Evolutionary conservation across 2,797 vertebrate genomes (phyloP), one percentile per base, ranked within the genome.

Genomic region (Gastrophryne carolinensis): DNA sequence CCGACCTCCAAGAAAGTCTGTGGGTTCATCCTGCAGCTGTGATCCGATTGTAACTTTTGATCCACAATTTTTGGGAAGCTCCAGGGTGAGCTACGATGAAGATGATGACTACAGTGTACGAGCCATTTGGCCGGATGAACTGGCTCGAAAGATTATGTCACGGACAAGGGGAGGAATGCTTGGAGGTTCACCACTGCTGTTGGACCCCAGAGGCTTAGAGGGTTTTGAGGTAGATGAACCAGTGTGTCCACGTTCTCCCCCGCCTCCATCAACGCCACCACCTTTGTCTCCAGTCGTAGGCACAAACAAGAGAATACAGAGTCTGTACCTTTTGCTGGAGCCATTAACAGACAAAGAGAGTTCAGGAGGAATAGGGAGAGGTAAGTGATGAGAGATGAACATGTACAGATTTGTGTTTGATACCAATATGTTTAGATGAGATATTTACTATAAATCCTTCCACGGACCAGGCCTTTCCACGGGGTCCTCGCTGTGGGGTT

Each of bases 1-100:
- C 21, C 90, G 87, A 79, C 92, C 91, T 41, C 86, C 91, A 29
- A 90, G 90, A 57, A 91, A 92, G 80, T 89, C 92, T 0, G 90
- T 90, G 66, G 93, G 93, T 72, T 95, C 94, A 47, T 92, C 91
- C 73, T 95, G 93, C 83, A 94, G 93, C 83, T 94, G 94, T 27
- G 93, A 93, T 27, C 94, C 94, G 68, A 93, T 95, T 30, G 93
- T 95, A 75, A 94, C 93, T 35, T 94, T 88, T 67, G 92, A 94
- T 81, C 92, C 93, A 47, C 90, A 87, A 80, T 88, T 65, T 65
- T n/a, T 86, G 5, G 58, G 77, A 4, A 29, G 69, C n/a, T 91
- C 90, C 0, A 89, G 86, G 70, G 64, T 82, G 6, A 62, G 50
- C 65, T 81, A 80, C 58, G 60, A 85, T 0, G 91, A 93, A 11